A percentile compares a stretch with the other conserved stretches of the same genome.
Conservation (phyloP, 2,888 invertebrate genomes). For the Cryptocephalus moraei region DNA sequence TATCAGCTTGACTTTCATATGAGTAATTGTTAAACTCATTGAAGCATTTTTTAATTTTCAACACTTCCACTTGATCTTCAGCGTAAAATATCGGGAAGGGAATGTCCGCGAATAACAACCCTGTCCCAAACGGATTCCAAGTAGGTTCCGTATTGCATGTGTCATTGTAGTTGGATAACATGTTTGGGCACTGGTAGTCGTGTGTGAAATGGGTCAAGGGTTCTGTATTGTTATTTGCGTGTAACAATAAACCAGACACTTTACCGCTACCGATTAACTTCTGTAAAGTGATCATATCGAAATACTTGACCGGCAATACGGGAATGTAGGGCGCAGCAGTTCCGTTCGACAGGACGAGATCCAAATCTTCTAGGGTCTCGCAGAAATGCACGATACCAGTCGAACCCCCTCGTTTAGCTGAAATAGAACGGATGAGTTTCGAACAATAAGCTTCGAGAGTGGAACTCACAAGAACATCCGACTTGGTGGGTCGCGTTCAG, state of each 20-base stretch:
- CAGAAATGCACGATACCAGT: constrained; percentile 77
- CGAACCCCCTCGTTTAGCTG: constrained; percentile 66
- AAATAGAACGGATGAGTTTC: constrained; percentile 4
- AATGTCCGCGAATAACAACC: constrained; percentile 67
- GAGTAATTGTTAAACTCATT: constrained; percentile 60
- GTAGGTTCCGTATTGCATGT: constrained; percentile 33
- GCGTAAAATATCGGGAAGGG: constrained; percentile 83
- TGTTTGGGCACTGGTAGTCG: constrained; percentile 78
- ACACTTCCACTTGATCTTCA: constrained; percentile 48
- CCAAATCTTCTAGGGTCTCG: constrained; percentile 51
- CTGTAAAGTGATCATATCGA: constrained; percentile 45
- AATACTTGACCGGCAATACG: constrained; percentile 53
- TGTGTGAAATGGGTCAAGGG: constrained; percentile 39
- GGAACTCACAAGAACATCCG: constrained; percentile 82
- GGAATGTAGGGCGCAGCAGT: constrained; percentile 75
- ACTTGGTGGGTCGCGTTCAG: constrained; percentile 92
- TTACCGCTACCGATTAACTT: constrained; percentile 42
- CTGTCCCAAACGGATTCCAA: constrained; percentile 77
- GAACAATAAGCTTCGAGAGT: background rate
- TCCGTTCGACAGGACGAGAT: constrained; percentile 61
- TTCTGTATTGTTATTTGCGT: constrained; percentile 36
- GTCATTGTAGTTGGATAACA: constrained; percentile 46
- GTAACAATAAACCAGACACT: constrained; percentile 58
- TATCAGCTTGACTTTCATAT: constrained; percentile 48
- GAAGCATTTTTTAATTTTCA: constrained; percentile 51